Evolutionary conservation across 2,888 invertebrate genomes (phyloP), one percentile per base, ranked within the genome.

Genomic region (Tillus elongatus): DNA sequence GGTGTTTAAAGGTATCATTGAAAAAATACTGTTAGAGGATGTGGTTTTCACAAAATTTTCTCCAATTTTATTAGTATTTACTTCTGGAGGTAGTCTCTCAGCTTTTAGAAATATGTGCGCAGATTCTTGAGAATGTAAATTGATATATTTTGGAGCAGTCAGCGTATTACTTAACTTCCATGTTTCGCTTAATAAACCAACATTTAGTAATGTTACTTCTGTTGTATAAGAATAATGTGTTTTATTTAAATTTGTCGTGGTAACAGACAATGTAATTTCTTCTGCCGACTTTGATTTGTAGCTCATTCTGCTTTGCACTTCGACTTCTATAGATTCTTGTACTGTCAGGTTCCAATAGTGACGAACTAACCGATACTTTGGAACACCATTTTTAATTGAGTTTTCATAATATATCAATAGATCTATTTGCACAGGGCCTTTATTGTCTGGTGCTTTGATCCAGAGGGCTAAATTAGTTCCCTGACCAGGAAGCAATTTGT

Each of bases 391-490:
- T 15, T 43, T 38, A 41, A 57, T 47, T 15, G 58, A 53, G 57
- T 74, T 74, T 52, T 80, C 78, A 55, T 84, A 86, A 57, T 84
- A 85, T 59, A 86, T 79, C 32, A 86, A 67, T 47, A 85, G 63
- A 57, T 84, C 75, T 29, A 85, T 61, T 3, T 69, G 64, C 47
- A 77, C 75, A 13, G 69, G 65, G 2, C 82, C 83, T 34, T 75
- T 74, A 29, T 67, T 64, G 44, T 74, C 73, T 1, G 82, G 80
- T 0, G 82, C 83, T 52, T 79, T 75, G 13, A 86, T 63, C 79
- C 80, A 84, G 53, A 82, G 66, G 12, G 71, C 67, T 42, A 75
- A 59, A 32, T 65, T 66, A 56, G 69, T 64, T 40, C 69, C 60
- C 49, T 70, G 58, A 45, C 74, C 66, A 37, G 77, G 68, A 47